Conservation (phyloP, 2,888 invertebrate genomes). For the Drosophila nr. perissopoda region DNA sequence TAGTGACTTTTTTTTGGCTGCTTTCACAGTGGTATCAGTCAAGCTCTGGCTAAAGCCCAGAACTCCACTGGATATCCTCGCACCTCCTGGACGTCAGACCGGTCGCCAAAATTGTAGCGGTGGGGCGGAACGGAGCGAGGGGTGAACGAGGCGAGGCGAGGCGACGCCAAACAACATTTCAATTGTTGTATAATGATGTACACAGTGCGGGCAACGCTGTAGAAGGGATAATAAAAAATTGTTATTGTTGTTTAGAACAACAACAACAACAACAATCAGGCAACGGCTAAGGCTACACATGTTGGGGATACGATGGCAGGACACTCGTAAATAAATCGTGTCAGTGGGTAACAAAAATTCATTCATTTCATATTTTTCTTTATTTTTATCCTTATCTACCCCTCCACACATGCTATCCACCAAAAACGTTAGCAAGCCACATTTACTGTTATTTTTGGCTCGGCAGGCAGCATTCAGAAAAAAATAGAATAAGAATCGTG, state of each 20-base stretch:
- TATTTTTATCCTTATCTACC: slow-evolving; percentile 50
- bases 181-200: slow-evolving; percentile 82
- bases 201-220: slow-evolving; percentile 65
- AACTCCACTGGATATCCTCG: slow-evolving; percentile 36
- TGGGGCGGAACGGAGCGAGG: not conserved
- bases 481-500: slow-evolving; percentile 48
- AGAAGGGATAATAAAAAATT: slow-evolving; percentile 80
- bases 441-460: slow-evolving; percentile 70
- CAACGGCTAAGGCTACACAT: slow-evolving; percentile 58
- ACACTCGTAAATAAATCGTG: slow-evolving; percentile 80
- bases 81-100: slow-evolving; percentile 53
- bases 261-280: slow-evolving; percentile 40
- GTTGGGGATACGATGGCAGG: slow-evolving; percentile 59
- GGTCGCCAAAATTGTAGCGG: slow-evolving; percentile 23
- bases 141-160: slow-evolving; percentile 35
- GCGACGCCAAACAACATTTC: slow-evolving; percentile 81
- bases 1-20: slow-evolving; percentile 48
- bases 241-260: slow-evolving; percentile 62
- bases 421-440: slow-evolving; percentile 73
- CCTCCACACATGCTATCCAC: slow-evolving; percentile 16
- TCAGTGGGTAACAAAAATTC: slow-evolving; percentile 81
- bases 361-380: slow-evolving; percentile 80
- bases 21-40: slow-evolving; percentile 71
- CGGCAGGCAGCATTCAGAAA: slow-evolving; percentile 26
- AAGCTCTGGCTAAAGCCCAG: slow-evolving; percentile 58